These are phyloP conservation scores for Priocnemis perturbator DNA, from an alignment of 2,888 invertebrate genomes.

Conservation along the genomic window DNA sequence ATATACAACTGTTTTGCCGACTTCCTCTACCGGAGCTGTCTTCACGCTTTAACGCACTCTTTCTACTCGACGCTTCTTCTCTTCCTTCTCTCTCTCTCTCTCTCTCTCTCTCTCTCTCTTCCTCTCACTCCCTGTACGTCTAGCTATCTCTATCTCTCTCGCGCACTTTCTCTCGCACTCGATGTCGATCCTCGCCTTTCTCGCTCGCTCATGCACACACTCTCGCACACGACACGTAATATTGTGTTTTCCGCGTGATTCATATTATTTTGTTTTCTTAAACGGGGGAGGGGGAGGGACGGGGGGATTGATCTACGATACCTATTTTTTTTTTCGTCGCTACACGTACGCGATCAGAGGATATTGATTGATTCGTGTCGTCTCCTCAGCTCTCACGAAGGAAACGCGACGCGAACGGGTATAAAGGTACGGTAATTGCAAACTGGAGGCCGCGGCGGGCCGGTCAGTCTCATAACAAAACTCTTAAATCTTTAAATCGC, in stretches of 20 bases:
- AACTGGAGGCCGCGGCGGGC: conserved; percentile 69
- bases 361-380: conserved; percentile 41
- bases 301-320: conserved; percentile 32
- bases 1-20: conserved; percentile 47
- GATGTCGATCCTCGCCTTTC: not conserved
- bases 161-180: conserved; percentile 11
- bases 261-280: not conserved
- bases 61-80: not conserved
- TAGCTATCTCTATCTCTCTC: conserved; percentile 18
- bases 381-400: conserved; percentile 19
- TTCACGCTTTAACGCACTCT: not conserved
- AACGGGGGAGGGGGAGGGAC: no score
- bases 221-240: conserved; percentile 45
- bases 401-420: conserved; percentile 50
- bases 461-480: conserved; percentile 73
- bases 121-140: conserved; percentile 18
- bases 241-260: conserved; percentile 38
- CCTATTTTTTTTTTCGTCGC: conserved; percentile 32
- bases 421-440: conserved; percentile 67
- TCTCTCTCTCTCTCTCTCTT: conserved; percentile 24
- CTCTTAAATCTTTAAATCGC: conserved; percentile 53
- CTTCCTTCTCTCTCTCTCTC: conserved; percentile 11
- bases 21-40: conserved; percentile 32
- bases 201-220: conserved; percentile 17
- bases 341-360: conserved; percentile 46